Conservation (phyloP, 2,888 invertebrate genomes). For the Cryptocephalus primarius region DNA sequence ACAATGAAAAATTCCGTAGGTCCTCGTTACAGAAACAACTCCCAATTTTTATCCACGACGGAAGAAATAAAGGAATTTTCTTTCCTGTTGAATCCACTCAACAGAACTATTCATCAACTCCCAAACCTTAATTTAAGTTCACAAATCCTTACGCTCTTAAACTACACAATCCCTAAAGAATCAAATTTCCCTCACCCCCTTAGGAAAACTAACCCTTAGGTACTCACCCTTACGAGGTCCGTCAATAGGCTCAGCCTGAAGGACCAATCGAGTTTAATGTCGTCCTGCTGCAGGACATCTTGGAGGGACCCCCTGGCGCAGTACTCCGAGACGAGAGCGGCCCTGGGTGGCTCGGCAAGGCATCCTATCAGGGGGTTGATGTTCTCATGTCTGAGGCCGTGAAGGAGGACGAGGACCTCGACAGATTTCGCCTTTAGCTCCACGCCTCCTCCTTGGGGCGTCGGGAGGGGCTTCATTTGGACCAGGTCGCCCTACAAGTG, state of each 20-base stretch:
- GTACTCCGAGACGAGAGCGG: conserved; percentile 77
- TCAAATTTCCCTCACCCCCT: not conserved
- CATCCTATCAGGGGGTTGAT: conserved; percentile 83
- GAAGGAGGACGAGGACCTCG: conserved; percentile 66
- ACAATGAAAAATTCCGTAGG: too few relatives aligned
- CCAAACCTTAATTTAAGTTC: too few relatives aligned
- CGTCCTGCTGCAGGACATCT: conserved; percentile 79
- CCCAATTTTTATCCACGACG: too few relatives aligned
- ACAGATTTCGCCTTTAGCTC: conserved; percentile 74
- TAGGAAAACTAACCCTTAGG: not conserved
- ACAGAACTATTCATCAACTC: too few relatives aligned
- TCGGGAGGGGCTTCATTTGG: conserved; percentile 68
- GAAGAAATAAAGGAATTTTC: too few relatives aligned
- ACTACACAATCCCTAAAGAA: too few relatives aligned
- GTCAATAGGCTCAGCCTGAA: conserved; percentile 87
- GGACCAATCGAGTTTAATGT: conserved; percentile 90
- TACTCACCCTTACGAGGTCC: conserved; percentile 69
- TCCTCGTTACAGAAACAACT: too few relatives aligned
- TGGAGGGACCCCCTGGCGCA: conserved; percentile 81
- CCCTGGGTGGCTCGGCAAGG: conserved; percentile 63
- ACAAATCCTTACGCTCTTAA: too few relatives aligned
- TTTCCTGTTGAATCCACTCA: too few relatives aligned
- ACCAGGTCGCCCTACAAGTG: conserved; percentile 71
- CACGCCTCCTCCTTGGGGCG: conserved; percentile 26
- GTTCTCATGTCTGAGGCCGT: conserved; percentile 83